Evolutionary conservation across 1,140 invertebrate species (phyloP).

Genomic region (Pseudomyrmex gracilis): DNA sequence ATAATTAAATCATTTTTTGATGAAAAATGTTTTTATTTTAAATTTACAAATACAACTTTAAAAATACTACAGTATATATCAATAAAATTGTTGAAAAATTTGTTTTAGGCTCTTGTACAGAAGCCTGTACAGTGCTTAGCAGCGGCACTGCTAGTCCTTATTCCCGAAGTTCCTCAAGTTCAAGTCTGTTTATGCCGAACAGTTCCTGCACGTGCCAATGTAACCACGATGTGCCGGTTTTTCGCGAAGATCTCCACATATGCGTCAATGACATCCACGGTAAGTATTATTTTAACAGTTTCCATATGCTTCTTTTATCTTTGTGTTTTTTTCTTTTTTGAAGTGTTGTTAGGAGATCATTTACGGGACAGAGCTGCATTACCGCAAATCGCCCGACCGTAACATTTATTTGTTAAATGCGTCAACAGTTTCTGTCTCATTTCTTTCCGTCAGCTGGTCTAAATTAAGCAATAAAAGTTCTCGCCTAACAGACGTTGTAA

Average conservation of each 20-base stretch:
- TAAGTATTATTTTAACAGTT: constrained; percentile 69
- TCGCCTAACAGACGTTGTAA: not conserved
- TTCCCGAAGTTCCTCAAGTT: constrained; percentile 68
- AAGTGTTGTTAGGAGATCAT: not conserved
- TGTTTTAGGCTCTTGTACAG: constrained; percentile 79
- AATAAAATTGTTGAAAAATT: not conserved
- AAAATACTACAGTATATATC: not conserved
- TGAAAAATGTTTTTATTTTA: not conserved
- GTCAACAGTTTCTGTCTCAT: constrained; percentile 24
- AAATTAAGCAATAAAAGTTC: constrained; percentile 16
- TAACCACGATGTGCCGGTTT: constrained; percentile 87
- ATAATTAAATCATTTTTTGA: not conserved
- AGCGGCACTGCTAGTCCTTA: constrained; percentile 84
- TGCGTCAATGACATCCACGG: constrained; percentile 91
- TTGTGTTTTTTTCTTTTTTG: too few relatives aligned
- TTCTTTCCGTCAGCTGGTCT: constrained; percentile 31
- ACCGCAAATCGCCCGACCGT: not conserved
- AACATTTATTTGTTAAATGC: not conserved
- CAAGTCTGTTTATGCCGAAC: constrained; percentile 58
- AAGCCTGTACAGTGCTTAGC: constrained; percentile 82
- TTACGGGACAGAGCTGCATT: not conserved
- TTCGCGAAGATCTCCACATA: constrained; percentile 89
- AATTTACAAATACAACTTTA: not conserved
- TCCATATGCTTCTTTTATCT: not conserved
- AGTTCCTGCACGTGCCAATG: constrained; percentile 88